Evolutionary conservation across 2,113 vertebrate species (phyloP).

Genomic region (human (Homo sapiens)): DNA sequence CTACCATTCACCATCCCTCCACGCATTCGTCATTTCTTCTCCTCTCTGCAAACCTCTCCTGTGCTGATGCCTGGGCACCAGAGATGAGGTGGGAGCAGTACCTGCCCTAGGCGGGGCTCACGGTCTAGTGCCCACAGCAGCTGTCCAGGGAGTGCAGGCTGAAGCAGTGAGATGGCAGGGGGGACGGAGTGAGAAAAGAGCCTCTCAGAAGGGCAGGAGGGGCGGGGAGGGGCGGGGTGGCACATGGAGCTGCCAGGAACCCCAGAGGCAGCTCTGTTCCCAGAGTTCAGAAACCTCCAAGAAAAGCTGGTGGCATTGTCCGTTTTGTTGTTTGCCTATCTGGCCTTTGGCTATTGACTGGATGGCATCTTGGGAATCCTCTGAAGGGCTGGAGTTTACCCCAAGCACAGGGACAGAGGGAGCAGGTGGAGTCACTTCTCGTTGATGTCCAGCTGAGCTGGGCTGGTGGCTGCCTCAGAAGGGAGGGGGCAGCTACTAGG

Average conservation of each 20-base stretch:
- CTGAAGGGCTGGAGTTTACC: neutral
- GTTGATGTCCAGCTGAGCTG: neutral
- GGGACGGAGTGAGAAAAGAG: neutral
- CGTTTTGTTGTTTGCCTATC: neutral
- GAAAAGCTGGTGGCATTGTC: neutral
- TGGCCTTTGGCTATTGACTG: neutral
- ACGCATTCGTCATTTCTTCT: rapidly evolving
- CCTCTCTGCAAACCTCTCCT: neutral
- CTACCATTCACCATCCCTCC: too few species aligned
- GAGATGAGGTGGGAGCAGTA: neutral
- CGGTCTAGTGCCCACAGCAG: neutral
- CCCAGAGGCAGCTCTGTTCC: neutral
- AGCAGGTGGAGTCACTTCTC: neutral
- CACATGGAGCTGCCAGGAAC: neutral
- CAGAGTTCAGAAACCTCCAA: neutral
- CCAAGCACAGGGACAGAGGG: neutral
- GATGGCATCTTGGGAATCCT: rapidly evolving
- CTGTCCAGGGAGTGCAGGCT: neutral
- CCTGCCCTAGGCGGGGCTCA: neutral
- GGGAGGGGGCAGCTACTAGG: neutral
- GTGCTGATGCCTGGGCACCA: neutral
- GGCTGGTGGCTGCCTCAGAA: neutral
- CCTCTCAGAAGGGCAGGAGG: neutral
- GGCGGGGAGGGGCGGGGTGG: neutral
- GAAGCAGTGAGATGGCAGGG: neutral